Percentiles rank a stretch among this genome's conserved stretches.
Evolutionary conservation across 1,140 invertebrate genomes (phyloP).

Genomic region (Aplysia californica): DNA sequence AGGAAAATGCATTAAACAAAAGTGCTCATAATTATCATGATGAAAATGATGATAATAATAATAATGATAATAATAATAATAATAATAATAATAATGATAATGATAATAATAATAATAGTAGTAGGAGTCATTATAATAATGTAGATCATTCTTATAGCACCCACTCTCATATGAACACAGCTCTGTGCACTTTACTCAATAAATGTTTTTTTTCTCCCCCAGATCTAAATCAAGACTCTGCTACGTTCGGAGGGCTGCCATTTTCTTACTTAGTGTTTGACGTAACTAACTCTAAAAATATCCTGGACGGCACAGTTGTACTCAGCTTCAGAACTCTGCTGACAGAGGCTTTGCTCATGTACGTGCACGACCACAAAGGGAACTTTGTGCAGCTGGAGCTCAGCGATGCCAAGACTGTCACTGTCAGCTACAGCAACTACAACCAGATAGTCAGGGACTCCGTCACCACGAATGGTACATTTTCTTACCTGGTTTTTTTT

Average conservation of each 20-base stretch:
- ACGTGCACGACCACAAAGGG: conserved; percentile 92
- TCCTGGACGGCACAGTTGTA: conserved; percentile 82
- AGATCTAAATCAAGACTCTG: conserved; percentile 91
- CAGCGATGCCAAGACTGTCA: conserved; percentile 73
- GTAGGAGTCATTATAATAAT: too few relatives aligned
- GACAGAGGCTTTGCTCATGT: conserved; percentile 81
- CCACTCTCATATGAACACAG: too few relatives aligned
- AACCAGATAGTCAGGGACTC: conserved; percentile 40
- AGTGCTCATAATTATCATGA: too few relatives aligned
- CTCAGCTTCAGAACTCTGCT: conserved; percentile 88
- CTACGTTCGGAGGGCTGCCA: conserved; percentile 86
- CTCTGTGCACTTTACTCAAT: too few relatives aligned
- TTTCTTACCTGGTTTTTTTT: too few relatives aligned
- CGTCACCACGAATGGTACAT: conserved; percentile 25
- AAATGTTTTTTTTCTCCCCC: conserved; percentile 59
- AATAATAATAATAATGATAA: too few relatives aligned
- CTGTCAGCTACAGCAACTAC: conserved; percentile 48
- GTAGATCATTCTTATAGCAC: too few relatives aligned
- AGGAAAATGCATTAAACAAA: too few relatives aligned
- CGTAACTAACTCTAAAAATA: conserved; percentile 79
- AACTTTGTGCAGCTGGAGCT: conserved; percentile 94
- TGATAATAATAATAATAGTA: too few relatives aligned
- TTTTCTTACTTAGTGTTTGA: conserved; percentile 75
- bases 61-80: too few relatives aligned
- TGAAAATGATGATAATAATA: too few relatives aligned